A percentile compares a stretch with the other conserved stretches of the same genome.
Conservation (phyloP, 1,140 invertebrate genomes). For the Onthophagus taurus region DNA sequence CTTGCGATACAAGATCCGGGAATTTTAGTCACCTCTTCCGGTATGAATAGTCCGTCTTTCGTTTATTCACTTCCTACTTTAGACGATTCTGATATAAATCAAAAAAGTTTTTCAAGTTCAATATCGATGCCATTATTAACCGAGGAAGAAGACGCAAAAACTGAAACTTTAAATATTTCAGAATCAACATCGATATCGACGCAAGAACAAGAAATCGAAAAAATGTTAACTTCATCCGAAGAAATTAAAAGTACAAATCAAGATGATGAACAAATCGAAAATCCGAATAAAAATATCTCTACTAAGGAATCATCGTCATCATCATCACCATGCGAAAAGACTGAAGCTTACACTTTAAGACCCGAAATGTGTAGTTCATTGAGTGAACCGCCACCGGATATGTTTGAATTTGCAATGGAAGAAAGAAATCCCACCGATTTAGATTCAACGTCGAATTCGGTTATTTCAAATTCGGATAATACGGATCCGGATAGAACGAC, state of each 20-base stretch:
- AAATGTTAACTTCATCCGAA: neutral
- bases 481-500: neutral
- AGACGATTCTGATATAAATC: conserved; percentile 27
- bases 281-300: neutral
- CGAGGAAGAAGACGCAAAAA: conserved; percentile 23
- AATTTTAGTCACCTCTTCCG: conserved; percentile 42
- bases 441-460: no score
- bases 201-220: conserved; percentile 5
- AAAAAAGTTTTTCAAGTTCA: conserved; percentile 21
- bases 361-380: conserved; percentile 35
- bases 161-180: neutral
- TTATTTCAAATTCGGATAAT: neutral
- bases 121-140: conserved; percentile 23
- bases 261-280: neutral
- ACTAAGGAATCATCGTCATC: neutral
- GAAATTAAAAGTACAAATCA: neutral
- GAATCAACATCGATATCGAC: neutral
- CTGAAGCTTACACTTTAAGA: conserved; percentile 18
- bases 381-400: conserved; percentile 36
- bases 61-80: conserved; percentile 30
- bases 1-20: conserved; percentile 59
- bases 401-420: conserved; percentile 32
- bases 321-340: conserved; percentile 5
- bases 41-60: conserved; percentile 31
- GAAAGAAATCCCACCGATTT: neutral